Evolutionary conservation across 2,113 vertebrate genomes (phyloP), one percentile per base, ranked within the genome.

Genomic region (Helogale parvula): DNA sequence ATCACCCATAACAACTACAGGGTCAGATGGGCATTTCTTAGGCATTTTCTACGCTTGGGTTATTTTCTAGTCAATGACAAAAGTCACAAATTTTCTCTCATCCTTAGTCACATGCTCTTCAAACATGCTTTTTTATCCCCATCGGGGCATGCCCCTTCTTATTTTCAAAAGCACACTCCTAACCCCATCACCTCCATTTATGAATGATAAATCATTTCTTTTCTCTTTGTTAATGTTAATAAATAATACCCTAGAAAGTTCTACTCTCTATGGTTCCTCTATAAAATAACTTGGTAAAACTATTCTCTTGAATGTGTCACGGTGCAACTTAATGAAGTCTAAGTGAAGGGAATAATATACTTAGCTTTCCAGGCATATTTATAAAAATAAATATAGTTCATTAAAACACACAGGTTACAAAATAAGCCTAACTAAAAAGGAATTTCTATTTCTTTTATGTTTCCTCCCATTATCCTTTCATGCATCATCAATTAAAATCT

Each of bases 401-500:
- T 94, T 96, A 97, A 97, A 94, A 96, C 88, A 95, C 12, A 60
- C 71, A 93, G 89, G 87, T 90, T 68, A 66, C 68, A 50, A 93
- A 90, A 90, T 35, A 17, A 95, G 81, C 63, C 88, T 69, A 80
- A 90, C 95, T 96, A n/a, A n/a, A 94, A 98, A 98, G 90, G 77
- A 87, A 90, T 69, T 81, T 69, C 97, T 33, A 0, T 89, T 77
- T 83, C 60, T 98, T 98, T 79, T 92, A 94, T 94, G 2, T 93
- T 94, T 95, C 83, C 91, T 95, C 79, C 80, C 82, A 94, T 97
- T 94, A 93, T 89, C 98, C 98, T 98, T 98, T 76, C 95, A 98
- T 90, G 86, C 96, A 85, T 88, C 15, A 57, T 98, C 98, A 98
- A 98, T 98, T 98, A 98, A 99, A 98, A 98, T 93, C 92, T 98